These are phyloP conservation scores for Sinhomidia bicolor DNA, from an alignment of 2,888 invertebrate genomes.

Conservation along the genomic window DNA sequence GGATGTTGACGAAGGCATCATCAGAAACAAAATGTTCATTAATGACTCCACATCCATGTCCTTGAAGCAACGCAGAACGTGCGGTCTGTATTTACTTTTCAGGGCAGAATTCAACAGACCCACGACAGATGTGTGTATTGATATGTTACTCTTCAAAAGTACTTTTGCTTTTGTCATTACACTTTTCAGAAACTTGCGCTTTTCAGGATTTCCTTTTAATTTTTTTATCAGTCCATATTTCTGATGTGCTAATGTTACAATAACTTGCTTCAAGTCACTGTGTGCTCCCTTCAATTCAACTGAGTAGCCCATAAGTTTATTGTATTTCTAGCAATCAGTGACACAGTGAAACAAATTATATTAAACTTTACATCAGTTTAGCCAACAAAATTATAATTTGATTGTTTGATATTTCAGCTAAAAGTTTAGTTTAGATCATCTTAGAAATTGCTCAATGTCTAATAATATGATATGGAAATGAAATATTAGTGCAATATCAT, in stretches of 20 bases:
- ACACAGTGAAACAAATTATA: too few species aligned
- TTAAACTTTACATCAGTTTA: too few species aligned
- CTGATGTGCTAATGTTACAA: too few species aligned
- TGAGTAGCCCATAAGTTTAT: not conserved
- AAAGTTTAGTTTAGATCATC: too few species aligned
- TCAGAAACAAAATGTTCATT: constrained; percentile 68
- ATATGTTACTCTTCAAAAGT: constrained; percentile 7
- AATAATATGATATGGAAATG: too few species aligned
- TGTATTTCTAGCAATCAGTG: too few species aligned
- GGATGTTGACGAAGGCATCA: not conserved
- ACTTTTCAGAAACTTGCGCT: constrained; percentile 27
- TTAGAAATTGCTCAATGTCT: too few species aligned
- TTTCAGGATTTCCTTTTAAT: not conserved
- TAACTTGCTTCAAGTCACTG: too few species aligned
- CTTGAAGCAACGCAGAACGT: constrained; percentile 71
- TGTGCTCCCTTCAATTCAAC: too few species aligned
- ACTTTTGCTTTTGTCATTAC: constrained; percentile 3
- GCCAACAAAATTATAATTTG: too few species aligned
- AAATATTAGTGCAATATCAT: not conserved
- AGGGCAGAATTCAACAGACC: constrained; percentile 55
- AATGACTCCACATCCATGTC: constrained; percentile 75
- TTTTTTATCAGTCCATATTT: not conserved
- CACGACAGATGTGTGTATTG: constrained; percentile 25
- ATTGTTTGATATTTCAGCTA: too few species aligned
- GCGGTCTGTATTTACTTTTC: constrained; percentile 73